These are phyloP conservation scores for Ascidia mentula DNA, from an alignment of 23 tunicate species.

Conservation along the genomic window DNA sequence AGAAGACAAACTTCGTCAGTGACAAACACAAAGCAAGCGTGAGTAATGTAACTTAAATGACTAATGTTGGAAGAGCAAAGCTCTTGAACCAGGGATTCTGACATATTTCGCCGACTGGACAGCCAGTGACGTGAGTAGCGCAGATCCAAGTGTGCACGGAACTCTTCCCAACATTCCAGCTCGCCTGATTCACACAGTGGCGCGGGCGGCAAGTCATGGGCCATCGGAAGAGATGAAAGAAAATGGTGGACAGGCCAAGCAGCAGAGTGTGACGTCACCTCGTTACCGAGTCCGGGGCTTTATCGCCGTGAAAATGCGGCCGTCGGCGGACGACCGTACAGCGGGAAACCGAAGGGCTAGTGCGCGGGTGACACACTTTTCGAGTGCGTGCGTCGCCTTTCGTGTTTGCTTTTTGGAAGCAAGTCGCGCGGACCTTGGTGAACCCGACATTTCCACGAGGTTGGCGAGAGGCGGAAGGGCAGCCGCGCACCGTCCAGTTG, in stretches of 20 bases:
- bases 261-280: background rate
- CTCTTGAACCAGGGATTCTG: too few species aligned
- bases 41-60: too few species aligned
- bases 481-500: background rate
- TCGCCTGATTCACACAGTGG: background rate
- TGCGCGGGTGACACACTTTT: background rate
- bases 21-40: too few species aligned
- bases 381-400: background rate
- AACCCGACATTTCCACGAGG: background rate
- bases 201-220: background rate
- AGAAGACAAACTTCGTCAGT: too few species aligned
- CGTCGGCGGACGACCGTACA: background rate
- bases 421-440: background rate
- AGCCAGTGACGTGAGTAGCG: background rate
- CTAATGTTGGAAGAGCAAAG: too few species aligned
- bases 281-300: background rate
- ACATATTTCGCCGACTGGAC: too few species aligned
- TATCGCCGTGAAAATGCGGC: background rate
- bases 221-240: background rate
- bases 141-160: background rate
- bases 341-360: constrained; percentile 1
- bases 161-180: background rate
- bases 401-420: background rate
- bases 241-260: background rate
- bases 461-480: background rate